Evolutionary conservation across 2,888 invertebrate genomes (phyloP), one percentile per base, ranked within the genome.

Genomic region (Carterocephalus palaemon): DNA sequence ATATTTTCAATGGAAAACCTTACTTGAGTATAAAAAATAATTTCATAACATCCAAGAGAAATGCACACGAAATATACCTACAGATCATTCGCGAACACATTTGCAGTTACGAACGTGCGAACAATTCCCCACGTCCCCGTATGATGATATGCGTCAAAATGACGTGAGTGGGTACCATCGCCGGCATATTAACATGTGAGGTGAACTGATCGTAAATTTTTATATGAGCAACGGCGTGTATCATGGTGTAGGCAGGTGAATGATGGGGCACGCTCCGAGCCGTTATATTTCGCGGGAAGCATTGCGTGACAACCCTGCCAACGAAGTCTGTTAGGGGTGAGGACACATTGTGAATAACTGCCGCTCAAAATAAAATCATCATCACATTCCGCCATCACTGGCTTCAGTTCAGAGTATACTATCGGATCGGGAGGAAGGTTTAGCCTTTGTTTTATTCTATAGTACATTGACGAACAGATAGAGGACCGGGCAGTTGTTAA

Each of bases 201-300:
- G 58, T 56, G 59, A 64, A 53, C 49, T 48, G 64, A 60, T 75
- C 75, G 70, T 78, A 77, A 78, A 70, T 76, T 77, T 78, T 78
- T 77, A 78, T 75, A 71, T 64, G 65, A 66, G 64, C 68, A 56
- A 56, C 65, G 59, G 65, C 70, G 69, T 70, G 26, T 60, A 68
- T 60, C 67, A 67, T 70, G 66, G 64, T 57, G 60, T 57, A 59
- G 52, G 57, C 56, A 56, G 61, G 60, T 59, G 61, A 64, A 60
- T 59, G 42, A 36, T 66, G 60, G 62, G 53, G 60, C 61, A 58
- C 61, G 58, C 57, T 53, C 52, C 48, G 51, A 46, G 52, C 52
- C 59, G 66, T 66, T 66, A 67, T 67, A 53, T 68, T 68, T 61
- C 60, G 64, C 67, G 63, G 64, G 61, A 63, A 64, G 67, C 67